Conservation (phyloP, 2,113 vertebrate species). For the Pionites leucogaster region DNA sequence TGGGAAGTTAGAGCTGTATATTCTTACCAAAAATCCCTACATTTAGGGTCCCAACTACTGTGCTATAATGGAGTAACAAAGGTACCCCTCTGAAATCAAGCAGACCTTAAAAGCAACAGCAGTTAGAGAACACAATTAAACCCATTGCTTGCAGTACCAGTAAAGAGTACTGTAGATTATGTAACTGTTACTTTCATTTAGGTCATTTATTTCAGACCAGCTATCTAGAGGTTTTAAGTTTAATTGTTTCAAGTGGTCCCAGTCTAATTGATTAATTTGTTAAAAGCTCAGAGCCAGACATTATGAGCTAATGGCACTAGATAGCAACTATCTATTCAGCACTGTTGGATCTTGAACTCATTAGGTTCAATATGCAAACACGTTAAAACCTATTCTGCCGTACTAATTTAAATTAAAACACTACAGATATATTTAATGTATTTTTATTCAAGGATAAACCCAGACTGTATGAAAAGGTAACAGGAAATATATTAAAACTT, state of each 20-base stretch:
- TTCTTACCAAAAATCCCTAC: background rate
- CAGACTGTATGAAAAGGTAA: background rate
- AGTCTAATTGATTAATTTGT: background rate
- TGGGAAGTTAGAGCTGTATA: background rate
- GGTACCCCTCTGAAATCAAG: background rate
- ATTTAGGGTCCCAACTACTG: background rate
- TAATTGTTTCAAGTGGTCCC: background rate
- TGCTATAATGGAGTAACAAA: background rate
- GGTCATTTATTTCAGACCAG: background rate
- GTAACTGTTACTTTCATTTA: background rate
- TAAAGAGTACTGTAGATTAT: background rate
- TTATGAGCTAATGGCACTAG: background rate
- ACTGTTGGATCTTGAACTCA: background rate
- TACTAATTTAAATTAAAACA: background rate
- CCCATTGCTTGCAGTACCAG: background rate
- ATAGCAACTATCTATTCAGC: background rate
- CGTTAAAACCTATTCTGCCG: background rate
- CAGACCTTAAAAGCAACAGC: background rate
- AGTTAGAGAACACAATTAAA: background rate
- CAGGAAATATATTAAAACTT: background rate
- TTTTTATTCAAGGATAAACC: background rate
- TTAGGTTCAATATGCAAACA: background rate
- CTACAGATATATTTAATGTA: background rate
- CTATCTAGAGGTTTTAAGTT: background rate
- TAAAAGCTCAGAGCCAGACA: background rate